Evolutionary conservation across 2,888 invertebrate genomes (phyloP), one percentile per base, ranked within the genome.

Genomic region (Noctua fimbriata): DNA sequence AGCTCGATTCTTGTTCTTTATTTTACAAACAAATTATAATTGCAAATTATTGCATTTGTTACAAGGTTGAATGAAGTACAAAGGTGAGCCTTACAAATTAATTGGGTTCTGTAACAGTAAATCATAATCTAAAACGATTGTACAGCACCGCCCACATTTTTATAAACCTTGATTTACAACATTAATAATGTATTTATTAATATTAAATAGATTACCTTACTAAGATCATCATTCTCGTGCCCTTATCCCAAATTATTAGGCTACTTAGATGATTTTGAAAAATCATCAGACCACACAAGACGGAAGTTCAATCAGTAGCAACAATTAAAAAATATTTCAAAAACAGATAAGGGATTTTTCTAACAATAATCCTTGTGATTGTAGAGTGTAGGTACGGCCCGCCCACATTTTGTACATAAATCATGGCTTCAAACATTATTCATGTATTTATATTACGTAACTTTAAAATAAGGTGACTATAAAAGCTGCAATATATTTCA

Each of bases 111-210:
- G 3, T 28, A 21, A 10, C 1, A 49, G 24, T 3, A 28, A 49
- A 41, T 12, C 21, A 18, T 74, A 44, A 9, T 60, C 16, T 18
- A 32, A 1, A 49, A 24, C 24, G 24, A 28, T 18, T 66, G 21
- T 32, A 44, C 1, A 52, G 0, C n/a, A 52, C 80, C 72, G 9
- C 52, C 78, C n/a, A 52, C 44, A 28, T 78, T 49, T 66, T 58
- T 24, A 58, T 49, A 41, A 79, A 58, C 36, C 47, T 18, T 36
- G 1, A 6, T 18, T 41, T 2, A 0, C 18, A 52, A 9, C n/a
- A 58, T 58, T 14, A 24, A 2, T 44, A 18, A 44, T n/a, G 18
- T 44, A 3, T 18, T 73, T 18, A 36, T 65, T 74, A 18, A 32
- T 18, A 18, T 41, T 28, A 28, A 41, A 28, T 73, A 10, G 1